A percentile compares a stretch with the other conserved stretches of the same genome.
Conservation (phyloP, 2,888 invertebrate genomes). For the Agonopterix alstromeriana region DNA sequence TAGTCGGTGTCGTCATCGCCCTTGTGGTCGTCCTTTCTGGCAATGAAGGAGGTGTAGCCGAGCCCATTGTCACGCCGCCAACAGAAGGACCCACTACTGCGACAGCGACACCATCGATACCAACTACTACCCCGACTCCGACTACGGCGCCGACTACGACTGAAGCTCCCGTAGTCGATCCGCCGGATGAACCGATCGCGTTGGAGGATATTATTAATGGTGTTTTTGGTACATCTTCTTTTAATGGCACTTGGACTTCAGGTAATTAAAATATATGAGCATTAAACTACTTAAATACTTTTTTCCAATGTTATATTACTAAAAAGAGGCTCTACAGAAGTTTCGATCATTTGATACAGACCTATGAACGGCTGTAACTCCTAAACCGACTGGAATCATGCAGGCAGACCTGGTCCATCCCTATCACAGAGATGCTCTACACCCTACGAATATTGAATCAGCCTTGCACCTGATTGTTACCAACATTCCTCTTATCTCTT, state of each 20-base stretch:
- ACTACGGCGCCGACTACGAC: slow-evolving; percentile 19
- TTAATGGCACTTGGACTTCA: slow-evolving; percentile 90
- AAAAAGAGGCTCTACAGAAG: too few species aligned
- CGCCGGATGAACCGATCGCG: slow-evolving; percentile 52
- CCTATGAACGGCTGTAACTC: too few species aligned
- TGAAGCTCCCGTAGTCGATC: slow-evolving; percentile 12
- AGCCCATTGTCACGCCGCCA: slow-evolving; percentile 37
- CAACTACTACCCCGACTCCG: slow-evolving; percentile 16
- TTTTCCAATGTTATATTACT: too few species aligned
- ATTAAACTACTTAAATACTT: too few species aligned
- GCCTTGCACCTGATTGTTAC: too few species aligned
- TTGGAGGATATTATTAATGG: slow-evolving; percentile 85
- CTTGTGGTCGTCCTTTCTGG: slow-evolving; percentile 75
- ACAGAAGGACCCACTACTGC: neutral
- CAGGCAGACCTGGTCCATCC: too few species aligned
- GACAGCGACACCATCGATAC: neutral
- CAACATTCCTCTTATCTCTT: too few species aligned
- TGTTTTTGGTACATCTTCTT: slow-evolving; percentile 79
- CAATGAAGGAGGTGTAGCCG: slow-evolving; percentile 38
- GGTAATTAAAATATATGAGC: slow-evolving; percentile 56
- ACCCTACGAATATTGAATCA: too few species aligned
- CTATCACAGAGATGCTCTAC: too few species aligned
- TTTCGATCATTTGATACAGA: too few species aligned
- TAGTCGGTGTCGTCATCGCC: slow-evolving; percentile 78
- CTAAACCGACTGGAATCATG: too few species aligned